Base-by-base conservation (phyloP, 2,797 vertebrate genomes). In the Acridotheres tristis region DNA sequence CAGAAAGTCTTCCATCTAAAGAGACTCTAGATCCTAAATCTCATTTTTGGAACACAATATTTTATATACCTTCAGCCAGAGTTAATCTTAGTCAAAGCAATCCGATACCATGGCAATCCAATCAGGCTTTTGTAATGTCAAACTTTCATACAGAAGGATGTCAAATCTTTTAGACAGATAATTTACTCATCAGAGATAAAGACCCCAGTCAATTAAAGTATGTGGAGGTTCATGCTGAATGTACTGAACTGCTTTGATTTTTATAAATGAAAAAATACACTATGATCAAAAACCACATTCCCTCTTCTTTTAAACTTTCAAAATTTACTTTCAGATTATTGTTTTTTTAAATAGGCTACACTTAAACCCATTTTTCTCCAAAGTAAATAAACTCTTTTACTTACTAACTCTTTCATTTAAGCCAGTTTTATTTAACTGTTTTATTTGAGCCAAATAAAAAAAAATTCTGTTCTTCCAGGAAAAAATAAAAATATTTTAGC, bases 341-440 rank as follows among this genome's bases (percentile, higher is more conserved):
- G 7, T 3, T 58, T 43, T 1, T 15, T 1, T 15, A 4, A 57
- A 91, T 85, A 77, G 6, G 0, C 5, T 48, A 21, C 6, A 7
- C 20, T 83, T 77, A 30, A 80, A 82, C 42, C 10, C 8, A 48
- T 25, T 2, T 51, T 42, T 72, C 22, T 66, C 16, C 3, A 19
- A 77, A 74, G 22, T 36, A 83, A 79, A 48, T n/a, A 55, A 65
- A 50, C 2, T 43, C 4, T 45, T 59, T 34, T 34, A 42, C 26
- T 54, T 74, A 27, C 15, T 45, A 30, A 14, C 40, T 20, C 6
- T 9, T 53, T 78, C 40, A 54, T 61, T 76, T 88, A 61, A 74
- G 26, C 6, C 45, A n/a, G 38, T n/a, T 74, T 73, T 29, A n/a
- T 40, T 76, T 23, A 59, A 59, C 13, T 17, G 6, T 9, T 47